phyloP scores from a whole-genome alignment of 2,797 vertebrate species.

The Sebastes hopkinsi region DNA sequence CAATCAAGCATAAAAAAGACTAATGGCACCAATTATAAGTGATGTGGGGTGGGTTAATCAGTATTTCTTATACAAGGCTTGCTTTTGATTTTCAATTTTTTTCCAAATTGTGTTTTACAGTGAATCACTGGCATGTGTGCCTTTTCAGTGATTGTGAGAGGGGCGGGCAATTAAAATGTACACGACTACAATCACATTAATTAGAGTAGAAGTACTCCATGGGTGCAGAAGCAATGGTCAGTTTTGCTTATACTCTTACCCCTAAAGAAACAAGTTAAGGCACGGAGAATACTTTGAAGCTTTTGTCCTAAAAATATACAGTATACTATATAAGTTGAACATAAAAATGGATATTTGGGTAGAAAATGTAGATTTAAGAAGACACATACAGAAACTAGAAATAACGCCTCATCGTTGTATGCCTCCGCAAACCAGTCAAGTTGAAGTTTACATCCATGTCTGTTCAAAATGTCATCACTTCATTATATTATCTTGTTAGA shows the following conservation, averaged over 20 bases:
- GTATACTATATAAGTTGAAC: background rate
- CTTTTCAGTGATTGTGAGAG: background rate
- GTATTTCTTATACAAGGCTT: slow-evolving; percentile 37
- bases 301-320: background rate
- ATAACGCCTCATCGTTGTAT: too few relatives aligned
- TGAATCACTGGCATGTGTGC: slow-evolving; percentile 15
- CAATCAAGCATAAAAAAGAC: slow-evolving; percentile 72
- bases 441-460: background rate
- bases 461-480: background rate
- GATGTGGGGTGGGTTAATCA: slow-evolving; percentile 68
- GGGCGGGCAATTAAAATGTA: background rate
- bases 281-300: background rate
- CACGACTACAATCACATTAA: slow-evolving; percentile 13
- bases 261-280: background rate
- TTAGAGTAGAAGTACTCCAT: background rate
- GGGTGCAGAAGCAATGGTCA: background rate
- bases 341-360: background rate
- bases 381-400: background rate
- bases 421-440: too few relatives aligned
- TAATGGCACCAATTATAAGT: slow-evolving; percentile 76
- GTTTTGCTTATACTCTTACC: background rate
- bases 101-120: slow-evolving; percentile 23
- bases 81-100: slow-evolving; percentile 25
- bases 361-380: background rate
- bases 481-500: background rate